A percentile compares a stretch with the other conserved stretches of the same genome.
Evolutionary conservation across 2,888 invertebrate genomes (phyloP).

Genomic region (Willowsia nigromaculata): DNA sequence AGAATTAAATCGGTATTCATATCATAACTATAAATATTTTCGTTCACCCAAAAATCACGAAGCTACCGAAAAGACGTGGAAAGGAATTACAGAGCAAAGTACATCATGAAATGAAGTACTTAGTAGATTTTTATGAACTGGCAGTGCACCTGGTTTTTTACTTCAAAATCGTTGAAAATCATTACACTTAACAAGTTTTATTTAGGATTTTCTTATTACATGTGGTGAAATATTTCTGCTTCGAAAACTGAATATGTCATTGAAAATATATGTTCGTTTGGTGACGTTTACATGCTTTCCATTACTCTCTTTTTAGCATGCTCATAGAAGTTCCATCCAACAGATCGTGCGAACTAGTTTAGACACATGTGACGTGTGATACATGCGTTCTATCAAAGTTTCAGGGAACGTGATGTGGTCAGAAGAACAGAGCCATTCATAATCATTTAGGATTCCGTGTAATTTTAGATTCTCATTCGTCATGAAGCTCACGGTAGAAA

Average conservation of each 20-base stretch:
- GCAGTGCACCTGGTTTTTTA: conserved; percentile 19
- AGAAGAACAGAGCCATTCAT: not conserved
- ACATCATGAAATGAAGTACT: not conserved
- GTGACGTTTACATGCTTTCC: not conserved
- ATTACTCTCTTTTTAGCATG: not conserved
- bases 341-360: not conserved
- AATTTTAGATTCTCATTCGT: too few species aligned
- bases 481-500: not conserved
- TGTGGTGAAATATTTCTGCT: not conserved
- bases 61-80: too few species aligned
- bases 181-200: not conserved
- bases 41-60: too few species aligned
- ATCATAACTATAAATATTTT: too few species aligned
- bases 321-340: not conserved
- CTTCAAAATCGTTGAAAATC: conserved; percentile 11
- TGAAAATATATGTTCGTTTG: not conserved
- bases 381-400: not conserved
- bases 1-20: too few species aligned
- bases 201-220: not conserved
- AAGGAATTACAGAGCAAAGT: too few species aligned
- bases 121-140: too few species aligned
- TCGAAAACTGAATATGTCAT: not conserved
- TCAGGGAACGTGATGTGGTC: not conserved
- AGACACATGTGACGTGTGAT: too few species aligned
- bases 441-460: not conserved